Conservation (phyloP, 2,113 vertebrate genomes). For the Anhinga anhinga region DNA sequence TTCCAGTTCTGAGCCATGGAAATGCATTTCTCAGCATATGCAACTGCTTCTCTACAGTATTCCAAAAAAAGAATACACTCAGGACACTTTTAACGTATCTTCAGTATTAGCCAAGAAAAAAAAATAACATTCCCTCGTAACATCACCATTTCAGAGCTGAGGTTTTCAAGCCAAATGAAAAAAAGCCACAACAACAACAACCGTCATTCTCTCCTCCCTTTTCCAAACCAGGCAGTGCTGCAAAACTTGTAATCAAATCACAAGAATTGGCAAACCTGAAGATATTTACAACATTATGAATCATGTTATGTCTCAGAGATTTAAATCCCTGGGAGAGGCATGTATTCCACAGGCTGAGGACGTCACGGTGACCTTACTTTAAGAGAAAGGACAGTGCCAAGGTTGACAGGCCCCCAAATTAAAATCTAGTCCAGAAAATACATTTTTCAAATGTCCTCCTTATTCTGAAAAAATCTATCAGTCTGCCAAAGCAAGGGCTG, state of each 20-base stretch:
- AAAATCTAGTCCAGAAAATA: conserved; percentile 27
- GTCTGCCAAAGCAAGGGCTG: conserved; percentile 42
- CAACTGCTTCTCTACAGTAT: neutral
- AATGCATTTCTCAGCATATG: neutral
- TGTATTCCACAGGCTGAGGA: neutral
- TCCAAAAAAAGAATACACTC: neutral
- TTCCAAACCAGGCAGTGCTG: neutral
- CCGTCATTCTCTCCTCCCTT: neutral
- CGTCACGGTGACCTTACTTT: neutral
- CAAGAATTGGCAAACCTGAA: neutral
- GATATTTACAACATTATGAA: conserved; percentile 4
- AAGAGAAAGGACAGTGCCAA: conserved; percentile 28
- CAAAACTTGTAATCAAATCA: neutral
- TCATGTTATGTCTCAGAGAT: neutral
- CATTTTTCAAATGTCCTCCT: conserved; percentile 38
- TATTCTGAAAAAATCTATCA: conserved; percentile 40
- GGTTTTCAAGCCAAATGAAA: neutral
- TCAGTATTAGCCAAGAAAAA: neutral
- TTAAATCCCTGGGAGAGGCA: neutral
- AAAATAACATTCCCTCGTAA: neutral
- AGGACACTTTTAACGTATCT: neutral
- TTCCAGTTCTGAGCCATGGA: neutral
- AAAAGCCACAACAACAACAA: neutral
- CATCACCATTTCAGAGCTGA: neutral
- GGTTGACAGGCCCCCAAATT: neutral